phyloP scores from a whole-genome alignment of 2,797 vertebrate genomes.

The Ctenochaetus hawaiiensis region DNA sequence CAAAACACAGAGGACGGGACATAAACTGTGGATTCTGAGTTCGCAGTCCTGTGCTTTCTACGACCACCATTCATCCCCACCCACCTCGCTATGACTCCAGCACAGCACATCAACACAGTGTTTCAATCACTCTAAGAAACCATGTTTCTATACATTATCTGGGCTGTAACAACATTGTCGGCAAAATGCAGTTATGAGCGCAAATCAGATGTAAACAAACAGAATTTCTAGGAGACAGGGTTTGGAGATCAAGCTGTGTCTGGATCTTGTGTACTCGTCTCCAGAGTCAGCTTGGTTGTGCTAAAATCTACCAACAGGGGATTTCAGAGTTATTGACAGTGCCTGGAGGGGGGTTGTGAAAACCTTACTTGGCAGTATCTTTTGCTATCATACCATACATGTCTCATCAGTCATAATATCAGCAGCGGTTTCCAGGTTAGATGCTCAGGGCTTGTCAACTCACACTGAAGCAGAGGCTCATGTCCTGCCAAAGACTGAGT shows the following conservation, averaged over 20 bases:
- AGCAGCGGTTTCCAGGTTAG: constrained; percentile 23
- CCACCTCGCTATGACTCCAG: too few species aligned
- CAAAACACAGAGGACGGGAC: too few species aligned
- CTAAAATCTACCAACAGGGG: constrained; percentile 32
- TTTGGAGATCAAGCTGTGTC: neutral
- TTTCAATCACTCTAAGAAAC: too few species aligned
- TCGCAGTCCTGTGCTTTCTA: too few species aligned
- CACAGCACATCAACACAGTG: too few species aligned
- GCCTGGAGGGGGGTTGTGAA: constrained; percentile 18
- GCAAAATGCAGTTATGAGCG: too few species aligned
- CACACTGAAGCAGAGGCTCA: constrained; percentile 24
- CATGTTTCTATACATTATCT: too few species aligned
- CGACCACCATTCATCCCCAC: too few species aligned
- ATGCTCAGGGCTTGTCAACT: constrained; percentile 37
- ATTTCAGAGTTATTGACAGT: constrained; percentile 51
- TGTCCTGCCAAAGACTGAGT: constrained; percentile 22
- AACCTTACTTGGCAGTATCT: constrained; percentile 46
- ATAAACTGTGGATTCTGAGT: too few species aligned
- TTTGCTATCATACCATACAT: constrained; percentile 37
- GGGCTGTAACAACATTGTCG: too few species aligned
- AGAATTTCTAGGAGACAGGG: too few species aligned
- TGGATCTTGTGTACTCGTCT: constrained; percentile 27
- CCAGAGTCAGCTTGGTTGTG: constrained; percentile 22
- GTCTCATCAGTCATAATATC: constrained; percentile 49
- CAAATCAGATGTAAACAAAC: too few species aligned